Base-by-base conservation (phyloP, 1,140 invertebrate genomes). In the Drosophila melanogaster region DNA sequence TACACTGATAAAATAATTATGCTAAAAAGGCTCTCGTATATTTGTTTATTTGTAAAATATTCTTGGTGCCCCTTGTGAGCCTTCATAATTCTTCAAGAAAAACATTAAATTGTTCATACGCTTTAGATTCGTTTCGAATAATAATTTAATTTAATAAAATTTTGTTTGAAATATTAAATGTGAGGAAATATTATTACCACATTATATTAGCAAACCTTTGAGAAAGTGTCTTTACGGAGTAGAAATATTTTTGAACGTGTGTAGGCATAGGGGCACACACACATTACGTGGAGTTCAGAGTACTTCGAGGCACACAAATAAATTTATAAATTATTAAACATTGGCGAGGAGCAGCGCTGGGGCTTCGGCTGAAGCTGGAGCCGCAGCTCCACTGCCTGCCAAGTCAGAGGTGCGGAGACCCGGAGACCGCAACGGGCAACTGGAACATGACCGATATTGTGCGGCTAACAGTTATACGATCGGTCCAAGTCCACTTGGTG, bases 251-350 rank as follows among this genome's bases (percentile, higher is more conserved):
- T 30, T 30, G 30, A 8, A 30, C 30, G 30, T 55, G 66, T 55
- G 64, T 24, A n/a, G 14, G 15, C 40, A 37, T 40, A 53, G 41
- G 35, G 43, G 11, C 41, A n/a, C 40, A 62, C 62, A 55, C 65
- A 47, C 35, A 55, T 53, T 81, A 86, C 79, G 79, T 86, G 83
- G 61, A 85, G 74, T 86, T 86, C 81, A 85, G 73, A 72, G 73
- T 81, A 79, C 60, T 79, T 73, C 56, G 50, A 78, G 66, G 38
- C 49, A 61, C 37, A 67, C 77, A 79, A 78, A 78, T 78, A 83
- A 70, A 89, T 89, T 80, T 89, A 90, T 89, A 89, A 90, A 89
- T 89, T 89, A 89, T 89, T 89, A 78, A 89, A 80, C 84, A 80
- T 78, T 69, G 22, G 37, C 46, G 19, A 43, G 60, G 30, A 62